A percentile compares a stretch with the other conserved stretches of the same genome.
Conservation (phyloP, 2,797 vertebrate species). For the Coracias cyanogaster region DNA sequence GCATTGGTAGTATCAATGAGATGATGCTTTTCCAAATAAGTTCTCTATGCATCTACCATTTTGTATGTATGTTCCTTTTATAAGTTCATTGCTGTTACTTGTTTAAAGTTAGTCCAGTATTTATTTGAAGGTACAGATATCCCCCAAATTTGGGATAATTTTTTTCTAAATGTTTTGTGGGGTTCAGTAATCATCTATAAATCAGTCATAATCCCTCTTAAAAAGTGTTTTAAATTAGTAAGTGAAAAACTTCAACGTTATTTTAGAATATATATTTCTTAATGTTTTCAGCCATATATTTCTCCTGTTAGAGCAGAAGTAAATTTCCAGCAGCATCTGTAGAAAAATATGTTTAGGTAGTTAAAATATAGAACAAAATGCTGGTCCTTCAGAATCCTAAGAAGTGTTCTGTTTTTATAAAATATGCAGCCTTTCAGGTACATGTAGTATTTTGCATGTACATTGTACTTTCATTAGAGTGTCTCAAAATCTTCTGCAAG, state of each 20-base stretch:
- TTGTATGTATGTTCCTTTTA: neutral
- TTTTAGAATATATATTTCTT: neutral
- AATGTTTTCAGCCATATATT: neutral
- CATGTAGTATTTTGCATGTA: neutral
- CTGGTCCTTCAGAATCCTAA: neutral
- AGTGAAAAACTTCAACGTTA: neutral
- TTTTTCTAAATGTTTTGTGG: neutral
- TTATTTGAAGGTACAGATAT: neutral
- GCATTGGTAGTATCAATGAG: neutral
- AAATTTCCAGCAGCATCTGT: neutral
- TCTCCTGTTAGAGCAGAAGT: neutral
- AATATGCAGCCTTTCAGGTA: neutral
- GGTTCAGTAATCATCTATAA: neutral
- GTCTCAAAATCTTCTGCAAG: neutral
- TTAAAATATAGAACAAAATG: neutral
- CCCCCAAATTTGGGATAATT: neutral
- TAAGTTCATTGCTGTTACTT: neutral
- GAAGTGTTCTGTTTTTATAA: neutral
- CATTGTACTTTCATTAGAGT: neutral
- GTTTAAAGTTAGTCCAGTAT: neutral
- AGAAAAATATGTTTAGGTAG: neutral
- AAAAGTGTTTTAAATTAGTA: neutral
- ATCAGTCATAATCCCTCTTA: neutral
- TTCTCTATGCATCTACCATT: neutral
- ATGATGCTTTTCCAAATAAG: neutral